Evolutionary conservation across 2,113 vertebrate genomes (phyloP).

Genomic region (Microcebus tavaratra): DNA sequence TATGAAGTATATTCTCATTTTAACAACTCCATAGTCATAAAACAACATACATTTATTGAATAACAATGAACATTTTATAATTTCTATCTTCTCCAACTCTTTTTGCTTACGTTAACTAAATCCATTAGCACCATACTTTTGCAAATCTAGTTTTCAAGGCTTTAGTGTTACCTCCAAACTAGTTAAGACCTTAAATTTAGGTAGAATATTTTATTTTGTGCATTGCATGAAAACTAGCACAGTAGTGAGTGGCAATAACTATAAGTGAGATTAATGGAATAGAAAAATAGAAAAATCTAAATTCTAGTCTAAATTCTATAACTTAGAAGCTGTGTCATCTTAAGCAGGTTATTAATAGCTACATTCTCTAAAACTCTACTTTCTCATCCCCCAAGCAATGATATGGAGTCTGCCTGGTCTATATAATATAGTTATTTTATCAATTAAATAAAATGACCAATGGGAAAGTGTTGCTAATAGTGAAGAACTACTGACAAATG

Average conservation of each 20-base stretch:
- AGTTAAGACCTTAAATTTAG: not conserved
- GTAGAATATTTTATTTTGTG: slow-evolving; percentile 1
- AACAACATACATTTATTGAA: not conserved
- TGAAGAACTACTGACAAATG: not conserved
- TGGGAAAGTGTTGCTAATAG: not conserved
- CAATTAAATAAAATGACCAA: not conserved
- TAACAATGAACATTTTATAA: not conserved
- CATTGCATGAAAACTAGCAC: not conserved
- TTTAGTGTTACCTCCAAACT: not conserved
- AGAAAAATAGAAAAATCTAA: not conserved
- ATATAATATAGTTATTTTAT: not conserved
- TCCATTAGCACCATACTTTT: not conserved
- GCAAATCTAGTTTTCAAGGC: not conserved
- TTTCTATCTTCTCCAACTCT: not conserved
- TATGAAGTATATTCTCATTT: not conserved
- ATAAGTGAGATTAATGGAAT: not conserved
- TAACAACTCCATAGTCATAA: not conserved
- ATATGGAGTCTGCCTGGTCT: not conserved
- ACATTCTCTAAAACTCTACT: not conserved
- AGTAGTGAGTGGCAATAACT: not conserved
- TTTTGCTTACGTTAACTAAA: not conserved
- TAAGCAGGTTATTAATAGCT: not conserved
- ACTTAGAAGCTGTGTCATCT: not conserved
- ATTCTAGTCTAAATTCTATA: not conserved
- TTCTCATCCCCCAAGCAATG: not conserved